Conservation (phyloP, 1,140 invertebrate genomes). For the Ceratoteleas bidentatus region DNA sequence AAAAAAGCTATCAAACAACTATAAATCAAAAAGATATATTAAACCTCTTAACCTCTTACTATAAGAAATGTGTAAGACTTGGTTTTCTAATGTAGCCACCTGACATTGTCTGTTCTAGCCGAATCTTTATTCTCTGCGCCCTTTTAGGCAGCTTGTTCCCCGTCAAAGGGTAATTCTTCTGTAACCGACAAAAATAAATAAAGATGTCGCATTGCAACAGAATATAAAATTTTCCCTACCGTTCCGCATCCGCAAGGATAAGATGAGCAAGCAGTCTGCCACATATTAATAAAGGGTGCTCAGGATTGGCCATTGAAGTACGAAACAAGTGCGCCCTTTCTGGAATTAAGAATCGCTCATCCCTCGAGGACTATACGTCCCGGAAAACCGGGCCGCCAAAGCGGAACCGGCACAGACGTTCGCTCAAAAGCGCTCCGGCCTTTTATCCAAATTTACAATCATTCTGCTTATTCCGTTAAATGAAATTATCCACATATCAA, state of each 20-base stretch:
- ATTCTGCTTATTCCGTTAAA: conserved; percentile 40
- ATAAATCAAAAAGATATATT: too few species aligned
- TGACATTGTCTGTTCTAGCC: too few species aligned
- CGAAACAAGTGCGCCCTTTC: conserved; percentile 6
- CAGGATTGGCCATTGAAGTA: background rate
- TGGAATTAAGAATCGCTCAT: conserved; percentile 17
- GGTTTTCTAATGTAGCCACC: too few species aligned
- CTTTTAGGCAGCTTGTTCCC: too few species aligned
- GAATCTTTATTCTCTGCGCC: too few species aligned
- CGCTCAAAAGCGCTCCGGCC: conserved; percentile 14
- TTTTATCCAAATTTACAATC: conserved; percentile 52
- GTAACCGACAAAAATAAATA: background rate
- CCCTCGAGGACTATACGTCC: background rate
- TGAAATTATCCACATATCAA: conserved; percentile 52
- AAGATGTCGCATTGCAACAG: background rate
- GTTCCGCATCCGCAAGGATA: background rate
- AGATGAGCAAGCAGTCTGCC: too few species aligned
- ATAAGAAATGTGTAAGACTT: too few species aligned
- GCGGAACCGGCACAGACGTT: conserved; percentile 4
- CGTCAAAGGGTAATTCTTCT: too few species aligned
- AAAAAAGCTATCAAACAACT: too few species aligned
- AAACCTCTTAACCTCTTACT: too few species aligned
- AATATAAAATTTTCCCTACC: background rate
- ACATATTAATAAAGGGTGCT: background rate
- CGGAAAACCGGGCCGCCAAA: conserved; percentile 9